phyloP scores from a whole-genome alignment of 2,113 vertebrate species.

The Mormoops blainvillei region DNA sequence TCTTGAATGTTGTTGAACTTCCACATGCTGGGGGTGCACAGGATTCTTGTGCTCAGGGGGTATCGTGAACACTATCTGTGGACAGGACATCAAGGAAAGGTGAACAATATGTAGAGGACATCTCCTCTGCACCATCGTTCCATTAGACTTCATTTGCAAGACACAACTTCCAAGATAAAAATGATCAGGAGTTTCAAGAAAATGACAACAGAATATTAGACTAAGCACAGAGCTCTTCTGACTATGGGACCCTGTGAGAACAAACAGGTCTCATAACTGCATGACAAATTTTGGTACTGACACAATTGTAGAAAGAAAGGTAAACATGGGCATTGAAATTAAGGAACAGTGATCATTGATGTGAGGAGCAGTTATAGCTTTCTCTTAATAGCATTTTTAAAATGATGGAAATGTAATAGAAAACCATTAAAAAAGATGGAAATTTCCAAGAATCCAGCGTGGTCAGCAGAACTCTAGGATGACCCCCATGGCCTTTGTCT shows the following conservation, averaged over 20 bases:
- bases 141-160: not conserved
- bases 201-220: not conserved
- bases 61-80: no score
- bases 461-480: not conserved
- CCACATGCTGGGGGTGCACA: accelerated
- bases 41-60: not conserved
- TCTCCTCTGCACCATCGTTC: not conserved
- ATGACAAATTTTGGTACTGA: not conserved
- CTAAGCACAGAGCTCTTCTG: not conserved
- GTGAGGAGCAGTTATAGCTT: not conserved
- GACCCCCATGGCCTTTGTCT: not conserved
- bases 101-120: not conserved
- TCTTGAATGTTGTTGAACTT: not conserved
- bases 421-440: not conserved
- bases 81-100: not conserved
- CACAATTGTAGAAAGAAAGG: not conserved
- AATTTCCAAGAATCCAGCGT: not conserved
- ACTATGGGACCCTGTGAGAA: not conserved
- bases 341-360: not conserved
- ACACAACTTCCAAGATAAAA: not conserved
- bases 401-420: not conserved
- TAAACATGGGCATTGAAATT: not conserved
- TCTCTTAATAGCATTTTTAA: not conserved
- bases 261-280: not conserved
- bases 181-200: not conserved